phyloP scores from a whole-genome alignment of 2,888 invertebrate genomes.

The Trichopria drosophilae region DNA sequence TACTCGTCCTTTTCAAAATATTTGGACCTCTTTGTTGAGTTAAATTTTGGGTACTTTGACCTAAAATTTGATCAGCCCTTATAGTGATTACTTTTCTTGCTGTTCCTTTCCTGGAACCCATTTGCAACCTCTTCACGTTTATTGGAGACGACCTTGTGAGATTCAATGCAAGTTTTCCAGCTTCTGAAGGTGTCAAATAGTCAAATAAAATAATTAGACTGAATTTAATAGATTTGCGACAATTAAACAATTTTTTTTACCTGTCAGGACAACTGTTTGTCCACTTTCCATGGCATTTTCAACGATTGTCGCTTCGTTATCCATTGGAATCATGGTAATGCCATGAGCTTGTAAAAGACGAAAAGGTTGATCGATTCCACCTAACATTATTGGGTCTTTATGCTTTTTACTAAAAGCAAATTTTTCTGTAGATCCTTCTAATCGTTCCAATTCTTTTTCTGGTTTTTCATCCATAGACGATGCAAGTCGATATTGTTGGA shows the following conservation, averaged over 20 bases:
- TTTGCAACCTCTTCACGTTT: constrained; percentile 53
- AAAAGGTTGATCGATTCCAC: constrained; percentile 59
- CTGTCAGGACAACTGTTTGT: constrained; percentile 80
- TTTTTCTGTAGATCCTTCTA: no score
- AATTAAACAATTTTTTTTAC: constrained; percentile 50
- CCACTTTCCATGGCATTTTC: constrained; percentile 83
- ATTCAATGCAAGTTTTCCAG: constrained; percentile 76
- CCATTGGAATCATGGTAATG: constrained; percentile 82
- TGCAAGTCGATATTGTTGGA: constrained; percentile 50
- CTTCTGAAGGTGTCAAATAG: no score
- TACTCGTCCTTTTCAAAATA: constrained; percentile 49
- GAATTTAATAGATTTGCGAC: constrained; percentile 9
- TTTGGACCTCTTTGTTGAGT: constrained; percentile 52
- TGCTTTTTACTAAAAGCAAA: constrained; percentile 47
- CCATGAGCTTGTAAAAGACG: constrained; percentile 82
- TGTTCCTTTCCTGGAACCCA: constrained; percentile 48
- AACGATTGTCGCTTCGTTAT: constrained; percentile 70
- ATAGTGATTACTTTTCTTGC: constrained; percentile 62
- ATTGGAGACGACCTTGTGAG: constrained; percentile 57
- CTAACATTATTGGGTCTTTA: constrained; percentile 44
- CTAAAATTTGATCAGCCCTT: constrained; percentile 61
- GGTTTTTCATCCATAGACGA: constrained; percentile 45
- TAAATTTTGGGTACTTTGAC: constrained; percentile 45
- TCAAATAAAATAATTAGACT: constrained; percentile 3
- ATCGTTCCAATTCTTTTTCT: constrained; percentile 41